phyloP scores from a whole-genome alignment of 2,113 vertebrate genomes.

The Saguinus imperator region DNA sequence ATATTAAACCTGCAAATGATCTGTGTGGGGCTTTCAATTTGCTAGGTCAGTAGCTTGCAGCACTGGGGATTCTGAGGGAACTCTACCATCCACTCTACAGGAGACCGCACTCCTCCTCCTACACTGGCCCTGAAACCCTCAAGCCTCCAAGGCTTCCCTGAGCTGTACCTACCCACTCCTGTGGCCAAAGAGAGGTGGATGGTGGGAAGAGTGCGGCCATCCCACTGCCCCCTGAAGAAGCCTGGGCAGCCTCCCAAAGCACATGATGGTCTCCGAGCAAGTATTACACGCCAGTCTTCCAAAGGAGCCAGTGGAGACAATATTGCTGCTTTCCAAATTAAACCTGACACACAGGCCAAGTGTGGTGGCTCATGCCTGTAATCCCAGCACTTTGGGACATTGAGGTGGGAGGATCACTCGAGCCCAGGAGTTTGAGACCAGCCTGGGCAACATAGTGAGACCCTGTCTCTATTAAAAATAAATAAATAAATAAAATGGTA shows the following conservation, averaged over 20 bases:
- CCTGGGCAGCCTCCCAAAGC: background rate
- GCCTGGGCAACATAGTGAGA: too few relatives aligned
- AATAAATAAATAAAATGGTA: too few relatives aligned
- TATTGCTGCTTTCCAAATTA: background rate
- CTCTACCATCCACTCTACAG: fast-evolving
- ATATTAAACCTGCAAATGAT: background rate
- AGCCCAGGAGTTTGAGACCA: too few relatives aligned
- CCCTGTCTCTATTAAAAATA: too few relatives aligned
- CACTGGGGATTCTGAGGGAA: background rate
- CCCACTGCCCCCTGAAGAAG: background rate
- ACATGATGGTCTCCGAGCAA: background rate
- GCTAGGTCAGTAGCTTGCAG: constrained; percentile 4
- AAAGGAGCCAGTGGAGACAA: fast-evolving
- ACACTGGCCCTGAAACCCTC: background rate
- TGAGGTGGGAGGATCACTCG: too few relatives aligned
- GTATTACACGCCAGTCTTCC: background rate
- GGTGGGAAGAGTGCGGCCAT: background rate
- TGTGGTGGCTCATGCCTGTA: too few relatives aligned
- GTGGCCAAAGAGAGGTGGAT: background rate
- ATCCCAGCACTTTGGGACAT: too few relatives aligned
- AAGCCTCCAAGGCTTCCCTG: background rate
- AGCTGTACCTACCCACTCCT: background rate
- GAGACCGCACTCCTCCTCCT: background rate
- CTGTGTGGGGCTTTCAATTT: background rate
- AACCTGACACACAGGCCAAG: background rate